Conservation (phyloP, 2,797 vertebrate genomes). For the Mallotus villosus region DNA sequence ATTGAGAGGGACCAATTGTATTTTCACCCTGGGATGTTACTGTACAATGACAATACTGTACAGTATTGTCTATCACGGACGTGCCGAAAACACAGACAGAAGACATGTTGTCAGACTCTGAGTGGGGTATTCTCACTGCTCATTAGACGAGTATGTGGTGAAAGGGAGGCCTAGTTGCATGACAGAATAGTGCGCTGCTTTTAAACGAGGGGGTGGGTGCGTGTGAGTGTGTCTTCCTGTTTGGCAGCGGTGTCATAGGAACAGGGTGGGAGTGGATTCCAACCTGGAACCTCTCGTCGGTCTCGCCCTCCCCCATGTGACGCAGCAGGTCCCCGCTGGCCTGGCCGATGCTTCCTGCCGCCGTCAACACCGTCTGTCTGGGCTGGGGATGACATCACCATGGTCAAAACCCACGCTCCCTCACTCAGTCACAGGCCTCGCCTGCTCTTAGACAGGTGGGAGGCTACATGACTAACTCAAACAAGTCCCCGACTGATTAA, state of each 20-base stretch:
- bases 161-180: neutral
- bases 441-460: slow-evolving; percentile 1
- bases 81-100: neutral
- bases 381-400: slow-evolving; percentile 80
- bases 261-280: slow-evolving; percentile 51
- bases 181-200: slow-evolving; percentile 29
- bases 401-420: slow-evolving; percentile 46
- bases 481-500: neutral
- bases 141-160: slow-evolving; percentile 29
- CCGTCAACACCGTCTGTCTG: slow-evolving; percentile 95
- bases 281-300: slow-evolving; percentile 97
- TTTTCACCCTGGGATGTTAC: too few relatives aligned
- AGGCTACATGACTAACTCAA: neutral
- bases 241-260: slow-evolving; percentile 58
- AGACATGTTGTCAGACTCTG: neutral
- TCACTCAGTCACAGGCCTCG: slow-evolving; percentile 33
- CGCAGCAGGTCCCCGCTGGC: slow-evolving; percentile 95
- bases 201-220: slow-evolving; percentile 24
- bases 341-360: slow-evolving; percentile 96
- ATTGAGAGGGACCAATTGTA: too few relatives aligned
- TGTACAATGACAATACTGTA: neutral
- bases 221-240: slow-evolving; percentile 61
- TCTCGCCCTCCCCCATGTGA: slow-evolving; percentile 97
- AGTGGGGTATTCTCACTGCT: neutral
- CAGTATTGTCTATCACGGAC: neutral